phyloP scores from a whole-genome alignment of 2,113 vertebrate genomes.

The Phaethon lepturus region DNA sequence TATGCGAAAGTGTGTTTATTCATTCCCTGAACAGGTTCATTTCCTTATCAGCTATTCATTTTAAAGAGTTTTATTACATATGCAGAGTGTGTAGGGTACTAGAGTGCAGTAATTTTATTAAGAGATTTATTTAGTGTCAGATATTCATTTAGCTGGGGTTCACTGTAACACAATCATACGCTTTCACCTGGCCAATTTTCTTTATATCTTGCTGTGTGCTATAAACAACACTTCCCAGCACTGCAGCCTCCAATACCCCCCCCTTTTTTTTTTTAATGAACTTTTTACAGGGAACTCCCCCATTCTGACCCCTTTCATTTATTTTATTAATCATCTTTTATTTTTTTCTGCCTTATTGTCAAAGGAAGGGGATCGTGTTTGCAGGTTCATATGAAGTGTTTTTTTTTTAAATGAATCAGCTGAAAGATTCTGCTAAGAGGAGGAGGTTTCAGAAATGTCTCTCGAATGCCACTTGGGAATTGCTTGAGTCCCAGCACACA shows the following conservation, averaged over 20 bases:
- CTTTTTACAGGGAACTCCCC: background rate
- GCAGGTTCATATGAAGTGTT: background rate
- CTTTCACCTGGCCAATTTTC: conserved; percentile 65
- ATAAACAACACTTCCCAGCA: conserved; percentile 40
- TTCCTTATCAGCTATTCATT: conserved; percentile 61
- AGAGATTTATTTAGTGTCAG: conserved; percentile 67
- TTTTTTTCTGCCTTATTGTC: background rate
- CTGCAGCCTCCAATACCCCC: background rate
- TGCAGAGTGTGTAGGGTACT: conserved; percentile 47
- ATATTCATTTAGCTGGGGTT: conserved; percentile 51
- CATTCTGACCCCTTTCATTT: background rate
- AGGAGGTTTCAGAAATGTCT: background rate
- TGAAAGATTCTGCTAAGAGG: background rate
- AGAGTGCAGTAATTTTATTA: conserved; percentile 66
- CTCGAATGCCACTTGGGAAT: background rate
- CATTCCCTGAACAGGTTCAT: conserved; percentile 59
- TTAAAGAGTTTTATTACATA: conserved; percentile 55
- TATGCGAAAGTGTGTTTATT: conserved; percentile 54
- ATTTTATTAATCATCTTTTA: background rate
- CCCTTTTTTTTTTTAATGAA: accelerated
- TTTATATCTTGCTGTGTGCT: conserved; percentile 22
- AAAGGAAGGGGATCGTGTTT: background rate
- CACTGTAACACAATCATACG: conserved; percentile 22
- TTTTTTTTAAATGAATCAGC: background rate
- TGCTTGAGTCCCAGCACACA: background rate